These are phyloP conservation scores for Salvator merianae DNA, from an alignment of 2,113 vertebrate species.

Conservation along the genomic window DNA sequence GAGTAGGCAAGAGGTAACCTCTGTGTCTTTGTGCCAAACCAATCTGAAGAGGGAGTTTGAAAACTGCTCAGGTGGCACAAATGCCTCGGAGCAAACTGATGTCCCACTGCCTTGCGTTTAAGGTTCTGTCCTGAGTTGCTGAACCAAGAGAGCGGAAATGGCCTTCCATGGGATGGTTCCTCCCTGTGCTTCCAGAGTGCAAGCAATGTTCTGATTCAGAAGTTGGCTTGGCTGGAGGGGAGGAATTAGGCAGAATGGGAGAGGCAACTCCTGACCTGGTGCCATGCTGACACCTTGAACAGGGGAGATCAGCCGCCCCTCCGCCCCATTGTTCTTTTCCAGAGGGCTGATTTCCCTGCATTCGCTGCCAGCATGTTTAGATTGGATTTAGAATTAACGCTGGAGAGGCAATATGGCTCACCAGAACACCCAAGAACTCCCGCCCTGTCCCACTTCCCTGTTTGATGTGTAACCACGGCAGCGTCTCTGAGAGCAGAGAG, in stretches of 20 bases:
- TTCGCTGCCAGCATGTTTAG: slow-evolving; percentile 40
- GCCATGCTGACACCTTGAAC: neutral
- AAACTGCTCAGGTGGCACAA: neutral
- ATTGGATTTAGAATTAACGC: slow-evolving; percentile 57
- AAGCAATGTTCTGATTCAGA: neutral
- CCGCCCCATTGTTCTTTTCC: neutral
- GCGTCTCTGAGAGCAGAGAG: slow-evolving; percentile 64
- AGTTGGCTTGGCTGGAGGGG: neutral
- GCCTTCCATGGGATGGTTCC: neutral
- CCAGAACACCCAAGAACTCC: slow-evolving; percentile 48
- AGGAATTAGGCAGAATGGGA: neutral
- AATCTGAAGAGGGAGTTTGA: neutral
- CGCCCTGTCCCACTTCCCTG: slow-evolving; percentile 5
- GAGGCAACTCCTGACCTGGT: neutral
- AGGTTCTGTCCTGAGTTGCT: too few species aligned
- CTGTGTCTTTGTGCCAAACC: neutral
- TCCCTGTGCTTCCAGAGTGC: neutral
- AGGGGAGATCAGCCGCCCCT: neutral
- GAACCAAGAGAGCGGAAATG: too few species aligned
- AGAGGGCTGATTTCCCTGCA: slow-evolving; percentile 2
- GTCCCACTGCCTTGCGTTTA: too few species aligned
- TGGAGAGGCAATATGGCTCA: slow-evolving; percentile 35
- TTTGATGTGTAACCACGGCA: slow-evolving; percentile 58
- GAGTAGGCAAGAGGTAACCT: too few species aligned
- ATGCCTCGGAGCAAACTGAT: too few species aligned